Evolutionary conservation across 2,797 vertebrate species (phyloP).

Genomic region (Hypotaenidia okinawae): DNA sequence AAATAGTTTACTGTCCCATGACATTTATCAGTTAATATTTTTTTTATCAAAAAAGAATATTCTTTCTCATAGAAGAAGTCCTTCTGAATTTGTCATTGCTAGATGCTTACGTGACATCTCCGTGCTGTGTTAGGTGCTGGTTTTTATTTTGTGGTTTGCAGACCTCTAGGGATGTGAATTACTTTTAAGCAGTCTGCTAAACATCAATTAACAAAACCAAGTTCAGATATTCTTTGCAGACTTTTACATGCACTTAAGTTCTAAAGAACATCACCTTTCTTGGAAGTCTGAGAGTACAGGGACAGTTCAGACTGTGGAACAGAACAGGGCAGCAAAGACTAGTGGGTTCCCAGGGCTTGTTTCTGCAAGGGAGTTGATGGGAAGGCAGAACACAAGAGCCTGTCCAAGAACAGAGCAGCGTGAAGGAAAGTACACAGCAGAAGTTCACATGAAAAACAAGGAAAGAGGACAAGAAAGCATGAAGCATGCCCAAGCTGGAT

Average conservation of each 20-base stretch:
- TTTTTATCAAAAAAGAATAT: not conserved
- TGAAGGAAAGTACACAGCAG: not conserved
- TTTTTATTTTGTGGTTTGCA: not conserved
- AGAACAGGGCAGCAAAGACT: not conserved
- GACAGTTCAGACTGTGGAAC: not conserved
- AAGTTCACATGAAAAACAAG: not conserved
- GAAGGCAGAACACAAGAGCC: not conserved
- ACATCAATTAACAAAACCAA: not conserved
- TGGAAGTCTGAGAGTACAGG: not conserved
- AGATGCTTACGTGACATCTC: not conserved
- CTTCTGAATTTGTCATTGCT: not conserved
- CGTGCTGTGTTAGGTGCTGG: not conserved
- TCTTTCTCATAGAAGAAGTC: not conserved
- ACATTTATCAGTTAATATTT: not conserved
- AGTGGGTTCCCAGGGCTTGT: not conserved
- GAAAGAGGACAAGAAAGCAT: not conserved
- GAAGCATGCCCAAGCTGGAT: not conserved
- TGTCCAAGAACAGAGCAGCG: not conserved
- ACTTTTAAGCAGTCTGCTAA: not conserved
- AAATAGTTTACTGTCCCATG: conserved; percentile 2
- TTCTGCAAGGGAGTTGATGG: not conserved
- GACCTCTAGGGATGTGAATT: not conserved
- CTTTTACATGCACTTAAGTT: not conserved
- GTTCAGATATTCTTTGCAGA: not conserved
- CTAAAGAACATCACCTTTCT: not conserved